Evolutionary conservation across 1,140 invertebrate species (phyloP).

Genomic region (Daktulosphaira vitifoliae): DNA sequence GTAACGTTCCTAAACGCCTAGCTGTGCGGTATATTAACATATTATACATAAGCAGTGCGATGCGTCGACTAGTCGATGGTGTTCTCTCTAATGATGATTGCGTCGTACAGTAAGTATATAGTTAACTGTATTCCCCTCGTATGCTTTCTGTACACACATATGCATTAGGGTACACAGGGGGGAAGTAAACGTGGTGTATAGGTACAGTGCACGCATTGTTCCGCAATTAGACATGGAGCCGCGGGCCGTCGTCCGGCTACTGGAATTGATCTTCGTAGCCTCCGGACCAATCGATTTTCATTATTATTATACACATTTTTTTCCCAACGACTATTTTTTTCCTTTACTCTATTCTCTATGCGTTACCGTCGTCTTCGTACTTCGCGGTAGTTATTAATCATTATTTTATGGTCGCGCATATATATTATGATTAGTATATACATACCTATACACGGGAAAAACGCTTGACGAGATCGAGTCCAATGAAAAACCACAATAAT

Average conservation of each 20-base stretch:
- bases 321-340: background rate
- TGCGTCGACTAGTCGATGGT: too few species aligned
- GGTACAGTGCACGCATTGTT: constrained; percentile 11
- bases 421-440: background rate
- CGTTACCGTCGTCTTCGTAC: constrained; percentile 1
- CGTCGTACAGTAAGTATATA: too few species aligned
- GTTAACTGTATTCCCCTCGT: too few species aligned
- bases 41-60: too few species aligned
- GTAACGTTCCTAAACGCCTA: too few species aligned
- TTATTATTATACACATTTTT: constrained; percentile 30
- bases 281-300: constrained; percentile 32
- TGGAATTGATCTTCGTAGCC: constrained; percentile 32
- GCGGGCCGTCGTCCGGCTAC: constrained; percentile 29
- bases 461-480: background rate
- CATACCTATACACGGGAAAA: background rate
- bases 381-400: constrained; percentile 31
- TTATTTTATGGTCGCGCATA: constrained; percentile 31
- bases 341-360: background rate
- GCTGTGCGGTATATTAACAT: too few species aligned
- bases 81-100: too few species aligned
- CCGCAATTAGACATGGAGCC: constrained; percentile 32
- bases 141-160: too few species aligned
- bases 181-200: too few species aligned
- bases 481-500: constrained; percentile 31
- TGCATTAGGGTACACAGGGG: too few species aligned